Percentiles rank a stretch among this genome's conserved stretches.
Evolutionary conservation across 2,888 invertebrate species (phyloP).

Genomic region (Epicampocera succincta): DNA sequence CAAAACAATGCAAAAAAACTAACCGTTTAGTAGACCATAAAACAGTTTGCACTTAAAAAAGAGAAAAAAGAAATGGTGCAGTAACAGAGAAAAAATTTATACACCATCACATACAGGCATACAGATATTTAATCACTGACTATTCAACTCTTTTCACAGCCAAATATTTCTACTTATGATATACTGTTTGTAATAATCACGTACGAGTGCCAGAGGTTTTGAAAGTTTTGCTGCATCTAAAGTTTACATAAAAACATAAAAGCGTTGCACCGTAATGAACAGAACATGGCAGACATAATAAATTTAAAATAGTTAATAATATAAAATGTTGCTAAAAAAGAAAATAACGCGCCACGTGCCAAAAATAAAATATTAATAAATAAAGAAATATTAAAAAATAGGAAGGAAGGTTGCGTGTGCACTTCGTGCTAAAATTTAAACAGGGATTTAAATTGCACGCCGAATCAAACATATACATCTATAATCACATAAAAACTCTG

Average conservation of each 20-base stretch:
- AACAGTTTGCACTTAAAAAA: conserved; percentile 38
- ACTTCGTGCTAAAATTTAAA: no score
- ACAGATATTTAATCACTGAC: conserved; percentile 38
- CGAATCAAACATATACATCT: no score
- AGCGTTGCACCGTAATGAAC: conserved; percentile 6
- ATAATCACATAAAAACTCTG: no score
- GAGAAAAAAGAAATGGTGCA: no score
- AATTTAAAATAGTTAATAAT: conserved; percentile 35
- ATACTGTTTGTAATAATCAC: conserved; percentile 4
- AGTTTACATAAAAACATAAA: conserved; percentile 4
- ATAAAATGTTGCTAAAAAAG: conserved; percentile 50
- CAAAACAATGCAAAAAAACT: conserved; percentile 2
- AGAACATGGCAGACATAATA: conserved; percentile 8
- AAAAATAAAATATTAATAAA: conserved; percentile 17
- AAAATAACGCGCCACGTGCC: conserved; percentile 9
- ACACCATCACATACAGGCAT: conserved; percentile 16
- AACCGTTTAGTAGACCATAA: conserved; percentile 75
- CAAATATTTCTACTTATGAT: no score
- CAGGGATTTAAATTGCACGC: no score
- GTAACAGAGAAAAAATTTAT: neutral
- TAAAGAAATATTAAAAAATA: neutral
- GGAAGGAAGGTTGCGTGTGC: no score
- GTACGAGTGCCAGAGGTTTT: neutral
- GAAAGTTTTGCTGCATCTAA: conserved; percentile 19
- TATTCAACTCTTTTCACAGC: no score